Base-by-base conservation (phyloP, 2,113 vertebrate genomes). In the Crotophaga sulcirostris region DNA sequence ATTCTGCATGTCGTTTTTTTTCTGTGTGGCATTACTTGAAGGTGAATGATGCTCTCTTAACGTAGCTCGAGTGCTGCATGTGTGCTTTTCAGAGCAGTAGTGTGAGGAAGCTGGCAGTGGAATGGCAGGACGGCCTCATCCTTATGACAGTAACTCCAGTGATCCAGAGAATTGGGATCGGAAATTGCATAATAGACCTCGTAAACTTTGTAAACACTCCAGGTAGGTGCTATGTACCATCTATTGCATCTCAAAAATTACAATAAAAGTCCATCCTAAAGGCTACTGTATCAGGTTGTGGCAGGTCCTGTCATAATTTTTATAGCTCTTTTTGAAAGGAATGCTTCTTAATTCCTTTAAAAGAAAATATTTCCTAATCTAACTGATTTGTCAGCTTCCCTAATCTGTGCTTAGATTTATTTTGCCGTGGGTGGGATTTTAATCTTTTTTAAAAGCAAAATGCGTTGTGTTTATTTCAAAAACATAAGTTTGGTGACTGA, bases 121-220 rank as follows among this genome's bases (percentile, higher is more conserved):
- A 98, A 99, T 99, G 99, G 99, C 98, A 98, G 98, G 98, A 97
- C 98, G 98, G 97, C 98, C 98, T 98, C 98, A 98, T 98, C 98
- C 98, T 98, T 99, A 99, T 99, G 99, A 99, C 97, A 99, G 99
- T 98, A 99, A 99, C 98, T 99, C 98, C 98, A 99, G 99, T 96
- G 98, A 99, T 97, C 98, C 98, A 96, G 98, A 99, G 98, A 99
- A 99, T 97, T 98, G 99, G 98, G 98, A 99, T 97, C 98, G 97
- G 97, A 99, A 98, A 98, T 98, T 98, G 95, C 98, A 98, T 97
- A 98, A 97, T 98, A 98, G 98, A 98, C 98, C 99, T 98, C 98
- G 98, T 98, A 99, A 99, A 97, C 98, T 99, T 98, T 99, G 97
- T 98, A 99, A 98, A 96, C 98, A 98, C 97, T 98, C 98, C 98